Base-by-base conservation (phyloP, 2,888 invertebrate genomes). In the Drosophila paramelanica region DNA sequence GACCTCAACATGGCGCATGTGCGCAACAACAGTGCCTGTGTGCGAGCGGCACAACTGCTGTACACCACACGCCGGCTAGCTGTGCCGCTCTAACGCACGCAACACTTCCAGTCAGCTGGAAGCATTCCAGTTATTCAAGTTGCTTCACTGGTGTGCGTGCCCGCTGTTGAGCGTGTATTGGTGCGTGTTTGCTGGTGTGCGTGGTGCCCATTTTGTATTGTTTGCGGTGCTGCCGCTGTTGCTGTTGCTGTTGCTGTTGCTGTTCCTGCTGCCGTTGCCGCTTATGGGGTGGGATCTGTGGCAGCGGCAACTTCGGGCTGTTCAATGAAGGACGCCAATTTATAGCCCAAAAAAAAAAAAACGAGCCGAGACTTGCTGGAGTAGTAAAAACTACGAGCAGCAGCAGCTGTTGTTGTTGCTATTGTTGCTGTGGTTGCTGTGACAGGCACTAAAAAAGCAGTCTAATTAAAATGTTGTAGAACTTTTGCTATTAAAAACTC, bases 241-340 rank as follows among this genome's bases (percentile, higher is more conserved):
- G 33, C 41, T 55, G 56, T 13, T 47, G 31, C 41, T 55, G 56
- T 13, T 47, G 31, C 2, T 11, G 33, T 38, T 39, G 65, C 17
- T 38, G 51, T 52, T 23, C 57, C 36, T 8, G 38, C 45, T 14
- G 33, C 39, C 49, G 10, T 8, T 8, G 17, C 13, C 27, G 55
- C 20, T 20, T 27, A 46, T 42, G 41, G 51, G 43, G 61, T 20
- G 43, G 59, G 46, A 23, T 51, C 41, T 31, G 47, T 33, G 47
- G 31, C 67, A 66, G 27, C 67, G 41, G 43, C 65, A 72, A 52
- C 58, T 65, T 65, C 75, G 53, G 71, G 68, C 76, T 79, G 76
- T 88, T 90, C 85, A 91, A 92, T 91, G 92, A 91, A 91, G 92
- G 90, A 91, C 87, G 92, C 92, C 92, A 91, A 91, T 92, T 89